Percentiles rank a stretch among this genome's conserved stretches.
Evolutionary conservation across 2,888 invertebrate genomes (phyloP).

Genomic region (Chymomyza caudatula): DNA sequence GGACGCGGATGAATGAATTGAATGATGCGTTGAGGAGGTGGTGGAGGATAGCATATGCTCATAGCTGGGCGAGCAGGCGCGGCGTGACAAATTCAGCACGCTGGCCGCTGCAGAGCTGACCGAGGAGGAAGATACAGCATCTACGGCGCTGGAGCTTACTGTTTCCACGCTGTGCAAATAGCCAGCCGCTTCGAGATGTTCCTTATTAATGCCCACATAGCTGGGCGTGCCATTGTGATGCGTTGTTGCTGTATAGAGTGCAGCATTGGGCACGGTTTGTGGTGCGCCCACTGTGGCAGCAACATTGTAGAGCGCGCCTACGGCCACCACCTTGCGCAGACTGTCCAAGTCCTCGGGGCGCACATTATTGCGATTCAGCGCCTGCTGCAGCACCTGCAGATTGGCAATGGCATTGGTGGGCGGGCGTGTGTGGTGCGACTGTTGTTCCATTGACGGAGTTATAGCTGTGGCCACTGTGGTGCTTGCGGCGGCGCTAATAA

Average conservation of each 20-base stretch:
- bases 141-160: conserved; percentile 74
- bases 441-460: conserved; percentile 22
- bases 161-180: conserved; percentile 51
- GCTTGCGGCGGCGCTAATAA: conserved; percentile 12
- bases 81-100: conserved; percentile 85
- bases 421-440: conserved; percentile 22
- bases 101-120: conserved; percentile 73
- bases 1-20: conserved; percentile 71
- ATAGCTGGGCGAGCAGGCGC: conserved; percentile 84
- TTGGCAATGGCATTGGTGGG: conserved; percentile 50
- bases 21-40: conserved; percentile 84
- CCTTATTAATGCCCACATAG: conserved; percentile 48
- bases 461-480: conserved; percentile 8
- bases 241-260: conserved; percentile 26
- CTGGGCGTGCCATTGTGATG: conserved; percentile 8
- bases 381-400: conserved; percentile 71
- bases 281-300: conserved; percentile 36
- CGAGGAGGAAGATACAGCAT: conserved; percentile 65
- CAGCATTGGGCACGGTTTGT: conserved; percentile 13
- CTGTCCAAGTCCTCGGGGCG: conserved; percentile 72
- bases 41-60: conserved; percentile 83
- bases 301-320: conserved; percentile 53
- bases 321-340: conserved; percentile 74
- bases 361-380: conserved; percentile 56
- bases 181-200: conserved; percentile 50